These are phyloP conservation scores for Nomada ferruginata DNA, from an alignment of 2,888 invertebrate species.

Conservation along the genomic window DNA sequence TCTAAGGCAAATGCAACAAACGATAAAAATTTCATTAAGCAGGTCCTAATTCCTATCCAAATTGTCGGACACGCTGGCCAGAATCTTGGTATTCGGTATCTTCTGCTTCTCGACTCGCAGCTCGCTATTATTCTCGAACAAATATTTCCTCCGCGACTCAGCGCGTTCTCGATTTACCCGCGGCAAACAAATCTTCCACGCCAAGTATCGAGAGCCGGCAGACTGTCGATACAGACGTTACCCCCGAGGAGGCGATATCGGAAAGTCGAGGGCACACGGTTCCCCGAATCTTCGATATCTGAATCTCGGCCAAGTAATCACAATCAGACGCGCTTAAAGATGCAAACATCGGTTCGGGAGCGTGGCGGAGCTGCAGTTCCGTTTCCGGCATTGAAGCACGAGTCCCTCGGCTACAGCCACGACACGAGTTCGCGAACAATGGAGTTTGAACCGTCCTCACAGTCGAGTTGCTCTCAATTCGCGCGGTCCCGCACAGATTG, in stretches of 20 bases:
- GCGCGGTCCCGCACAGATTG: constrained; percentile 41
- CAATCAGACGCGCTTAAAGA: constrained; percentile 48
- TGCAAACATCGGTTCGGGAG: constrained; percentile 38
- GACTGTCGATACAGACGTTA: constrained; percentile 28
- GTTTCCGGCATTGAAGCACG: background rate
- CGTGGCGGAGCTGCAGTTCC: background rate
- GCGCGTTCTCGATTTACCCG: constrained; percentile 1
- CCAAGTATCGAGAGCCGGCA: background rate
- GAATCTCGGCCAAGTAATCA: constrained; percentile 13
- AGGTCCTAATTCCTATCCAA: background rate
- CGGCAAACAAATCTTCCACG: constrained; percentile 33
- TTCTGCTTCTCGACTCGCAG: background rate
- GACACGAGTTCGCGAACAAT: constrained; percentile 51
- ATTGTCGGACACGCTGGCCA: background rate
- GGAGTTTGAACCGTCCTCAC: constrained; percentile 37
- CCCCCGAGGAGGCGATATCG: constrained; percentile 2
- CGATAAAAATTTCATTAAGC: background rate
- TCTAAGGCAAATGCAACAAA: no score
- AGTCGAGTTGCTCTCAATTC: constrained; percentile 52
- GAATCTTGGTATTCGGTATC: background rate
- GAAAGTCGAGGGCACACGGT: background rate
- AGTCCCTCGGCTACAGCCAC: background rate
- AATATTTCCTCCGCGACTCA: constrained; percentile 25
- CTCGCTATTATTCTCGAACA: background rate
- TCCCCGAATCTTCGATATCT: background rate